A percentile compares a stretch with the other conserved stretches of the same genome.
Conservation (phyloP, 2,113 vertebrate genomes). For the Colinus virginianus region DNA sequence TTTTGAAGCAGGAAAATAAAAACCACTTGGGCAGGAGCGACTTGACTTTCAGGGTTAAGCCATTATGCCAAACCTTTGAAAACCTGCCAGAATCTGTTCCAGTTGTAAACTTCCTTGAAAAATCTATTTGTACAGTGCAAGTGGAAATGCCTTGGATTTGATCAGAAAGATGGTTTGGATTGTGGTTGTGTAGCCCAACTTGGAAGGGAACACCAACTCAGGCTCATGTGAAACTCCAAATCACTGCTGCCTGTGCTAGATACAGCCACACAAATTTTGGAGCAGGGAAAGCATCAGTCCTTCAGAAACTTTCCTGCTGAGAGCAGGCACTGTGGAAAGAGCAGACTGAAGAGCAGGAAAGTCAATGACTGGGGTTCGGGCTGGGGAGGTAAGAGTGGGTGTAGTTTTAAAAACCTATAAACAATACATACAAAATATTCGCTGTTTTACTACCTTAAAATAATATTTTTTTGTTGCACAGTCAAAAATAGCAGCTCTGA, state of each 20-base stretch:
- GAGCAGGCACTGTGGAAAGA: background rate
- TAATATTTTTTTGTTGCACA: background rate
- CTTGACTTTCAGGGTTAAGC: background rate
- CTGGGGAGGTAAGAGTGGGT: background rate
- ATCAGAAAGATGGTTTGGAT: background rate
- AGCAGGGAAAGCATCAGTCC: background rate
- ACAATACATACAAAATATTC: background rate
- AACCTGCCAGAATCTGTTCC: background rate
- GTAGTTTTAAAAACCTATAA: background rate
- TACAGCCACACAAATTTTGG: background rate
- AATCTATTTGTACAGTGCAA: background rate
- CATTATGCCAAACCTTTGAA: background rate
- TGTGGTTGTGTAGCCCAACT: background rate
- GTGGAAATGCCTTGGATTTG: background rate
- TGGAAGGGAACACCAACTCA: background rate
- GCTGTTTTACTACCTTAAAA: conserved; percentile 18
- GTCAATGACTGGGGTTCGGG: background rate
- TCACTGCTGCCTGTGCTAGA: background rate
- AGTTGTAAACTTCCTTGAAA: background rate
- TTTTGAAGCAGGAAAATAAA: conserved; percentile 16
- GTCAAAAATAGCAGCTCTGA: conserved; percentile 38
- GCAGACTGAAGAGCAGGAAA: background rate
- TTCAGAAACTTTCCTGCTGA: background rate
- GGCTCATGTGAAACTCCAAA: background rate
- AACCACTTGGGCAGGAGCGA: background rate